Percentiles rank a stretch among this genome's conserved stretches.
phyloP scores from a whole-genome alignment of 2,888 invertebrate genomes.

The Oegoconia quadripuncta region DNA sequence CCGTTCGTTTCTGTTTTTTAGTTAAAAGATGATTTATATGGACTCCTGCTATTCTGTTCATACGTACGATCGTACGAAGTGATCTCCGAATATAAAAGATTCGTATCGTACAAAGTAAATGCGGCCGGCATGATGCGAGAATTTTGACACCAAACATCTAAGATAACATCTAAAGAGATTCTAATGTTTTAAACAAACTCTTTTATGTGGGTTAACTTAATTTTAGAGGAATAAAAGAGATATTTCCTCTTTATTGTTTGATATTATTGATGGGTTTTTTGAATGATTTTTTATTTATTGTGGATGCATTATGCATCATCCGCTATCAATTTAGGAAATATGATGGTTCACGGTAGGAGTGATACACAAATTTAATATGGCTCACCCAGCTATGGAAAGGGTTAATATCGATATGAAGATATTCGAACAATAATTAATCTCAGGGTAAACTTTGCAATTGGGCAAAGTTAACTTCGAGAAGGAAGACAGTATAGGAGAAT shows the following conservation, averaged over 20 bases:
- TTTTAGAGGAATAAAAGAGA: conserved; percentile 69
- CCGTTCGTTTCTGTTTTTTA: conserved; percentile 19
- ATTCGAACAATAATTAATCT: no score
- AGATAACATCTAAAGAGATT: conserved; percentile 73
- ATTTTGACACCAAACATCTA: conserved; percentile 74
- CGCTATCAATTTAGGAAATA: no score
- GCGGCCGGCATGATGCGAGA: conserved; percentile 76
- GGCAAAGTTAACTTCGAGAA: no score
- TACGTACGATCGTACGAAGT: no score
- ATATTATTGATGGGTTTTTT: conserved; percentile 47
- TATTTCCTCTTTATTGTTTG: conserved; percentile 53
- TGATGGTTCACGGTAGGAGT: no score
- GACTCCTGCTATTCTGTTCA: conserved; percentile 77
- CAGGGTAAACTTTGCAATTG: no score
- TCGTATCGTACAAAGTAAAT: conserved; percentile 61
- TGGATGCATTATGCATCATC: no score
- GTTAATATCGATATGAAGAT: no score
- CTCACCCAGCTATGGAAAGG: no score
- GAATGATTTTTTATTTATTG: conserved; percentile 27
- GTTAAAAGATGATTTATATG: conserved; percentile 62
- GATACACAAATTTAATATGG: no score
- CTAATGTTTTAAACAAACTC: conserved; percentile 79
- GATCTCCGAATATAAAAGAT: conserved; percentile 69
- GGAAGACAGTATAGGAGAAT: no score
- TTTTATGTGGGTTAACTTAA: conserved; percentile 75